A percentile compares a stretch with the other conserved stretches of the same genome.
phyloP scores from a whole-genome alignment of 2,888 invertebrate species.

The Chorisops tibialis region DNA sequence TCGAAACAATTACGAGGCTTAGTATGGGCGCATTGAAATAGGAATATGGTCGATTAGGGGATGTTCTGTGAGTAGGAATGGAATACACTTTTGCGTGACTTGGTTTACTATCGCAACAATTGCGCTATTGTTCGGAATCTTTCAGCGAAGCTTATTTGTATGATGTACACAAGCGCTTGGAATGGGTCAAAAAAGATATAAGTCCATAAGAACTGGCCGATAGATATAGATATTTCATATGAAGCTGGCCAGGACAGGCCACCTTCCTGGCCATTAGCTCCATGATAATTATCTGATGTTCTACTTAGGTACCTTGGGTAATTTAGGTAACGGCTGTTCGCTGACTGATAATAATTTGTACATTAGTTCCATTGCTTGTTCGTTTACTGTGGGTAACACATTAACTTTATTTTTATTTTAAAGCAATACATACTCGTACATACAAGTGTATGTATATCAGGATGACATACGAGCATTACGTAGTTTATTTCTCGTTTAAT shows the following conservation, averaged over 20 bases:
- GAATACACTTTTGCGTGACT: constrained; percentile 19
- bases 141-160: constrained; percentile 13
- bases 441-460: too few species aligned
- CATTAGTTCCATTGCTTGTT: too few species aligned
- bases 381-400: too few species aligned
- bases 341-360: too few species aligned
- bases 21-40: background rate
- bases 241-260: background rate
- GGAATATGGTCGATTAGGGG: background rate
- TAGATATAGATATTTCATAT: too few species aligned
- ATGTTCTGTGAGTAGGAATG: background rate
- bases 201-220: background rate
- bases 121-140: constrained; percentile 21
- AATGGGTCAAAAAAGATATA: too few species aligned
- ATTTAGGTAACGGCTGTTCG: too few species aligned
- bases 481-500: too few species aligned
- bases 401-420: too few species aligned
- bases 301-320: background rate
- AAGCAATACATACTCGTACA: too few species aligned
- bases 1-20: constrained; percentile 16
- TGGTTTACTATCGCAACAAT: constrained; percentile 22
- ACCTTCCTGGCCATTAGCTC: constrained; percentile 18
- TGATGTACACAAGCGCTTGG: background rate
- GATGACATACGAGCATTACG: too few species aligned
- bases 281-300: constrained; percentile 23